Percentiles rank a stretch among this genome's conserved stretches.
Evolutionary conservation across 2,888 invertebrate species (phyloP).

Genomic region (Hydrotaea cyrtoneurina): DNA sequence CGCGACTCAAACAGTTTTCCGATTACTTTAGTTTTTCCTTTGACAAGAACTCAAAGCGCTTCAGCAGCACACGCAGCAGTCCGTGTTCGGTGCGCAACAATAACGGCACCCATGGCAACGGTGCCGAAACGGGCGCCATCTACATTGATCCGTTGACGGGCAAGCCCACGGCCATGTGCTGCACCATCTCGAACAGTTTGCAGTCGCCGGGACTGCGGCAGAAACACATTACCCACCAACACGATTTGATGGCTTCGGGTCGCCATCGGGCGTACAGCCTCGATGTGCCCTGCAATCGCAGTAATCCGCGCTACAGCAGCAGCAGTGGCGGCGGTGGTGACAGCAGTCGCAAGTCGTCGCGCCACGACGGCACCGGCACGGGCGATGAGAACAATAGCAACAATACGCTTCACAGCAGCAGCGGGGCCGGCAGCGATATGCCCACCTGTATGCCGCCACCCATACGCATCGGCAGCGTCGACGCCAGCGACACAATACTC

Average conservation of each 20-base stretch:
- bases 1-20: conserved; percentile 80
- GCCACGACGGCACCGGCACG: conserved; percentile 73
- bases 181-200: conserved; percentile 78
- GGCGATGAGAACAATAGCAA: conserved; percentile 79
- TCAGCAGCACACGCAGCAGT: conserved; percentile 78
- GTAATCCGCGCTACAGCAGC: conserved; percentile 77
- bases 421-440: conserved; percentile 74
- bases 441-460: conserved; percentile 73
- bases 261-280: conserved; percentile 80
- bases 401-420: conserved; percentile 79
- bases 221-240: conserved; percentile 70
- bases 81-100: conserved; percentile 77
- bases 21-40: conserved; percentile 80
- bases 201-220: conserved; percentile 73
- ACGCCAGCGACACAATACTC: conserved; percentile 72
- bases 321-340: conserved; percentile 77
- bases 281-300: conserved; percentile 78
- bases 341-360: conserved; percentile 79
- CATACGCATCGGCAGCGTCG: conserved; percentile 75
- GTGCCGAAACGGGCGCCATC: conserved; percentile 53
- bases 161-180: conserved; percentile 73
- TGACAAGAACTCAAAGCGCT: conserved; percentile 79
- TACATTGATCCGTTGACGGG: conserved; percentile 69
- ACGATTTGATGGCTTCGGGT: conserved; percentile 71
- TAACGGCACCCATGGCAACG: conserved; percentile 70